Base-by-base conservation (phyloP, 2,797 vertebrate species). In the Phoxinus dragarum region DNA sequence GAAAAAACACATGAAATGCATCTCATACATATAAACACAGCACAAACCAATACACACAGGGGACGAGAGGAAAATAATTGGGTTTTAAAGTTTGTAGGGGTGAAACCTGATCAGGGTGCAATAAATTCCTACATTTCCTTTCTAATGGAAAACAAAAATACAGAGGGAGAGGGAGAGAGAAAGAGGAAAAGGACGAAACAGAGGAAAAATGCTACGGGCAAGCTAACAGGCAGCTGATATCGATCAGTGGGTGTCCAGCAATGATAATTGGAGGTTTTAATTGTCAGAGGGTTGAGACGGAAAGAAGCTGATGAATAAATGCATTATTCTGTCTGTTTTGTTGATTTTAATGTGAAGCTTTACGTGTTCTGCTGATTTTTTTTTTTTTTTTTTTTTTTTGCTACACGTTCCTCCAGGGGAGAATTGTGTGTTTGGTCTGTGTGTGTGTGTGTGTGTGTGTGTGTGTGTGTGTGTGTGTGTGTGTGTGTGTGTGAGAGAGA, bases 261-360 rank as follows among this genome's bases (percentile, higher is more conserved):
- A 89, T 83, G 71, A 69, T 86, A 86, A 82, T 86, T 89, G 84
- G 49, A 34, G 73, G 81, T 56, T 84, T 86, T 84, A 81, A 83
- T 89, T 86, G 69, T 82, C 86, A 80, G 49, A 84, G 84, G 86
- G 73, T 67, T 71, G 56, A 75, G 85, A 88, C 14, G 61, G 75
- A 83, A 84, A 80, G 52, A 67, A 34, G 44, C 77, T 86, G 64
- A 89, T 88, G 85, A 84, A 89, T 89, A 89, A 89, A 89, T 86
- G 82, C 88, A 89, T 88, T 34, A 44, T 78, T 80, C 71, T 59
- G 56, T 80, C 40, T 74, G 72, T 86, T 66, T 86, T 11, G 34
- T 38, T 69, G 74, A 86, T 56, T 79, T 89, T 88, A 84, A 84
- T 12, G 74, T 74, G 42, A 36, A 66, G 59, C 77, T 67, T 86